A percentile compares a stretch with the other conserved stretches of the same genome.
These are phyloP conservation scores for Cryptus viduatorius DNA, from an alignment of 2,888 invertebrate genomes.

Conservation along the genomic window DNA sequence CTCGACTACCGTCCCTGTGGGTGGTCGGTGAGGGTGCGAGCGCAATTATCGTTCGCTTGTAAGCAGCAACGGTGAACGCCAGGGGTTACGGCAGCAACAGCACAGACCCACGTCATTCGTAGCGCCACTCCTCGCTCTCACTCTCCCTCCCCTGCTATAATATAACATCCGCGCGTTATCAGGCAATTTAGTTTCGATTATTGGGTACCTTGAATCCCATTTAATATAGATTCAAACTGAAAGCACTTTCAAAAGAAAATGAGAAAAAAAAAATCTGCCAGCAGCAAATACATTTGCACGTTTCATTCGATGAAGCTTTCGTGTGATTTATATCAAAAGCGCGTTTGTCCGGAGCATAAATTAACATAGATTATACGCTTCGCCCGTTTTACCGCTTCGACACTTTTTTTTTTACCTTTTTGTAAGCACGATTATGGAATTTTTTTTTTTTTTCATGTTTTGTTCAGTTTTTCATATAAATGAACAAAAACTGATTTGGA, in stretches of 20 bases:
- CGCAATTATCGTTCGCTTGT: conserved; percentile 61
- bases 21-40: conserved; percentile 32
- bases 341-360: neutral
- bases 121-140: neutral
- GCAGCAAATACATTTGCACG: neutral
- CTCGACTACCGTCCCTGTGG: conserved; percentile 10
- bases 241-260: neutral
- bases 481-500: no score
- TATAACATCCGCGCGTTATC: conserved; percentile 20
- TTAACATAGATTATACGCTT: neutral
- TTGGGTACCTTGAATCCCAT: neutral
- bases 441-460: no score
- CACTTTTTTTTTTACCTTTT: neutral
- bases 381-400: neutral
- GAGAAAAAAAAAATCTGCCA: neutral
- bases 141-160: neutral
- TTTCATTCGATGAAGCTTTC: neutral
- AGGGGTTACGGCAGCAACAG: conserved; percentile 25
- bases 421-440: no score
- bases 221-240: neutral
- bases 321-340: neutral
- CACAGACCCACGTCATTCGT: conserved; percentile 14
- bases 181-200: conserved; percentile 38
- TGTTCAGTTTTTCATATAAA: no score
- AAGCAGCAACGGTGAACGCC: conserved; percentile 18